Evolutionary conservation across 1,140 invertebrate species (phyloP), one percentile per base, ranked within the genome.

Genomic region (Oreohelix idahoensis): DNA sequence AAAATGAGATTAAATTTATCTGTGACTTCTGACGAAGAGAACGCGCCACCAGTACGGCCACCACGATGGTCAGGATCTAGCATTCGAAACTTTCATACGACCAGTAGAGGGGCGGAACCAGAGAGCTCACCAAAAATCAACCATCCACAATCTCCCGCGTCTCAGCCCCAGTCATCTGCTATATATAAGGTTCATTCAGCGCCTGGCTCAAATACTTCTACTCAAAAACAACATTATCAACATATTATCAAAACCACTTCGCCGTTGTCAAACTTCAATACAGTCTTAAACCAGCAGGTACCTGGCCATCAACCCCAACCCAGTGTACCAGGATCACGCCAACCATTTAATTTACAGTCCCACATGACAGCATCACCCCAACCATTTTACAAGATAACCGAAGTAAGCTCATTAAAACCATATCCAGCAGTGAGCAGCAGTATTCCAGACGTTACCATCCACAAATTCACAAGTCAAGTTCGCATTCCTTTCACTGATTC

Each of bases 1-100:
- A 88, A 88, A 49, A 87, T 87, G 71, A 80, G 90, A 38, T 88
- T 91, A 29, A 89, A 91, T 73, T 87, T 89, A 20, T 79, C 86
- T 29, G 86, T 89, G 26, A 91, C 90, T 15, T 90, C 89, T 38
- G 90, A 91, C 69, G 90, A 91, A 66, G 90, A 91, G 79, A 85
- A 49, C 17, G 45, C 17, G 10, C 45, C 45, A 11, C 45, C 8
- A 17, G 17, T 8, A 49, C 45, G 10, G 45, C 45, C 8, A 49
- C 45, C 45, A 49, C 45, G 45, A 8, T 49, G 45, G 45, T 49
- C 45, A 11, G 45, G 45, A 49, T 17, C 45, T 49, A 49, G 17
- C 17, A 49, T 49, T 49, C 45, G 45, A 49, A 49, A 49, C 45
- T 49, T 49, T 49, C 8, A 8, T 49, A 17, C 45, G 17, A 5